phyloP scores from a whole-genome alignment of 2,113 vertebrate genomes.

The Callospermophilus lateralis region DNA sequence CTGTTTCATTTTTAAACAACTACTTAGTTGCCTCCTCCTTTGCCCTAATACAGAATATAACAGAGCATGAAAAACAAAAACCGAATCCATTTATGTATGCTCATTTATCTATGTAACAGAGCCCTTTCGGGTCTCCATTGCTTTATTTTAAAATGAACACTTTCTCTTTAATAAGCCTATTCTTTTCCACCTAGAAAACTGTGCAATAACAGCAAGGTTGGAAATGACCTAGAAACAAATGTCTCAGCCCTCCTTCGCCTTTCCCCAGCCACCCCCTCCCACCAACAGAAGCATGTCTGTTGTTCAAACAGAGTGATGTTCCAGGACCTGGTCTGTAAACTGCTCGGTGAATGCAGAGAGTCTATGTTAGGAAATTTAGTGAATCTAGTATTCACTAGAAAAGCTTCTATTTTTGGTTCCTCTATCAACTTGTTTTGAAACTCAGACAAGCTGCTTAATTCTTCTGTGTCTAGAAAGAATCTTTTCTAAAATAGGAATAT shows the following conservation, averaged over 20 bases:
- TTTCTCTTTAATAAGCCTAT: constrained; percentile 52
- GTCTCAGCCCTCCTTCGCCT: background rate
- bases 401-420: constrained; percentile 10
- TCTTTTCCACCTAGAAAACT: constrained; percentile 49
- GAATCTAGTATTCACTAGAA: background rate
- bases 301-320: background rate
- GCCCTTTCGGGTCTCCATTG: background rate
- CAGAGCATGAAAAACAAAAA: constrained; percentile 40
- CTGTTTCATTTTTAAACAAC: background rate
- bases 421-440: constrained; percentile 54
- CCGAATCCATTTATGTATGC: background rate
- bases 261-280: background rate
- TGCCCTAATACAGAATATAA: constrained; percentile 27
- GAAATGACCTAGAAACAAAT: constrained; percentile 65
- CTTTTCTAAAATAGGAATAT: constrained; percentile 47
- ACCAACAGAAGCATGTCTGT: background rate
- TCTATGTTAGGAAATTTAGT: background rate
- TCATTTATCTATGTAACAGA: constrained; percentile 1
- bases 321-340: background rate
- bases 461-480: constrained; percentile 45
- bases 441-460: constrained; percentile 42
- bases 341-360: background rate
- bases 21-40: constrained; percentile 35
- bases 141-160: constrained; percentile 67
- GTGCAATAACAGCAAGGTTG: background rate